Evolutionary conservation across 2,113 vertebrate genomes (phyloP).

Genomic region (Corydoras maculifer): DNA sequence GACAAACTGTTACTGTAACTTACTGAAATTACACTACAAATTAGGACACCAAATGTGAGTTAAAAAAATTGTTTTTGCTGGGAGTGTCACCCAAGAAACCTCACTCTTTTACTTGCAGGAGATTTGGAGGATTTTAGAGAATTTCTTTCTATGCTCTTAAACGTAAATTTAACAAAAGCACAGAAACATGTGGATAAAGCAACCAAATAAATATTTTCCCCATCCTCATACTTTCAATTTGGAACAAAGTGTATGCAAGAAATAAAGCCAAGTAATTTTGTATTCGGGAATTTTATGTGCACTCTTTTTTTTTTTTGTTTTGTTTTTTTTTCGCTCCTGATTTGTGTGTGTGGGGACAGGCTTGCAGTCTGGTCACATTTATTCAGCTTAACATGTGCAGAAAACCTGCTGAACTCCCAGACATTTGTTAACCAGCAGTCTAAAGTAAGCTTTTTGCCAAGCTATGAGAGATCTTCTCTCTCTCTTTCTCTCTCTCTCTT

Average conservation of each 20-base stretch:
- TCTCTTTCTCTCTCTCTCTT: conserved; percentile 43
- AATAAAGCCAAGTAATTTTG: conserved; percentile 48
- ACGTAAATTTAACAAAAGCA: no score
- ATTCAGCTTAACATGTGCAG: conserved; percentile 49
- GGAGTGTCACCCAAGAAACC: no score
- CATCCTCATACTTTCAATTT: no score
- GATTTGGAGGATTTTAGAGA: no score
- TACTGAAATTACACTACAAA: no score
- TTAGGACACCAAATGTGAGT: no score
- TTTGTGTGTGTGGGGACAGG: conserved; percentile 43
- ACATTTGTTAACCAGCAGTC: conserved; percentile 54
- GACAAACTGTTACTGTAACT: no score
- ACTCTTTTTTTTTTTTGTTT: conserved; percentile 40
- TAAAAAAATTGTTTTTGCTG: no score
- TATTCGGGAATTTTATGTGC: conserved; percentile 58
- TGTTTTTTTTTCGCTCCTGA: conserved; percentile 7
- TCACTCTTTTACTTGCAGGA: no score
- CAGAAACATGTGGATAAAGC: no score
- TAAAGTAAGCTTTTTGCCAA: conserved; percentile 50
- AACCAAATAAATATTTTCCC: no score
- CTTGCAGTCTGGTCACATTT: conserved; percentile 59
- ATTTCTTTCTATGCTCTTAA: no score
- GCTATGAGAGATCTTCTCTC: conserved; percentile 48
- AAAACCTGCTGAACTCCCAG: conserved; percentile 53
- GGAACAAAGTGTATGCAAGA: background rate